Evolutionary conservation across 2,797 vertebrate genomes (phyloP).

Genomic region (Micropoecilia bifurca): DNA sequence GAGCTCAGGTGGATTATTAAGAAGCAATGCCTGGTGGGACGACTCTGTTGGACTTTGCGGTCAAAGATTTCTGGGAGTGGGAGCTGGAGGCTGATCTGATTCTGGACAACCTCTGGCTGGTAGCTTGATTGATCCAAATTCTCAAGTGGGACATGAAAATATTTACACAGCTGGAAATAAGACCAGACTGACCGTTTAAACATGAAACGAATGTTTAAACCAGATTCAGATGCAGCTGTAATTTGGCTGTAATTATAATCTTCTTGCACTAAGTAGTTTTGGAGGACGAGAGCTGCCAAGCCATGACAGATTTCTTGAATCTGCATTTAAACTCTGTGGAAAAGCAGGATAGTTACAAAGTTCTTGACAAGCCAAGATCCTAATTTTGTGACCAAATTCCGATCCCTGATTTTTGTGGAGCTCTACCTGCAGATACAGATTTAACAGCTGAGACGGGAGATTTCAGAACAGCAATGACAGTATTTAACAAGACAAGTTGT

Average conservation of each 20-base stretch:
- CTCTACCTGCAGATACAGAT: neutral
- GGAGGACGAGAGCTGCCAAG: slow-evolving; percentile 4
- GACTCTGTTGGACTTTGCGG: slow-evolving; percentile 22
- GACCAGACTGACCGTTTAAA: slow-evolving; percentile 39
- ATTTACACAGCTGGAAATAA: slow-evolving; percentile 47
- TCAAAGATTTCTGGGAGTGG: slow-evolving; percentile 20
- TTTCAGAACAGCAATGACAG: neutral
- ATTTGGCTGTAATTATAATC: slow-evolving; percentile 7
- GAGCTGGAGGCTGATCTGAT: slow-evolving; percentile 12
- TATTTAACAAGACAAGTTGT: neutral
- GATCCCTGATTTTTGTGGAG: neutral
- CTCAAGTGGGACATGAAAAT: slow-evolving; percentile 38
- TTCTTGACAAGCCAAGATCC: neutral
- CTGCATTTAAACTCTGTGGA: slow-evolving; percentile 59
- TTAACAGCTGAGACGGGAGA: neutral
- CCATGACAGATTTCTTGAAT: slow-evolving; percentile 4
- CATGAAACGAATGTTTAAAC: slow-evolving; percentile 10
- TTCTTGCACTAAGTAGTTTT: neutral
- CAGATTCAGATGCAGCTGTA: slow-evolving; percentile 3
- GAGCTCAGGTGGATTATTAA: slow-evolving; percentile 11
- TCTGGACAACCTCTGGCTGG: slow-evolving; percentile 19
- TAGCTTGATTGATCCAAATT: slow-evolving; percentile 28
- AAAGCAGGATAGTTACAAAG: slow-evolving; percentile 25
- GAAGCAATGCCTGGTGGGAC: neutral
- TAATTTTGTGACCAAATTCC: neutral